Evolutionary conservation across 2,888 invertebrate species (phyloP), one percentile per base, ranked within the genome.

Genomic region (Timema cristinae): DNA sequence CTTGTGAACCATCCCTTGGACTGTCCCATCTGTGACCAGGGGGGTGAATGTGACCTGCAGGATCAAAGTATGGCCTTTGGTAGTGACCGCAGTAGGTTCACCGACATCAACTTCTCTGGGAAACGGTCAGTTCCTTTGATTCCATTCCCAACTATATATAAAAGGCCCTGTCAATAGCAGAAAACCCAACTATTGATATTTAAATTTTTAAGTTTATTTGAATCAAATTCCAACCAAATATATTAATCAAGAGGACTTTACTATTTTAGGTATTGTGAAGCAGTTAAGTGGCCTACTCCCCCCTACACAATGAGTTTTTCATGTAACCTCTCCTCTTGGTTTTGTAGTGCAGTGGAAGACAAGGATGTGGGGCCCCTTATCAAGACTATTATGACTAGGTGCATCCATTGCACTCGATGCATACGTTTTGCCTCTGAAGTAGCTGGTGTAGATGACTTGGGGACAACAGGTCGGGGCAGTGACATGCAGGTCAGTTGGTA

Each of bases 21-120:
- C 85, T 99, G 99, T 81, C 99, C 99, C 54, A 99, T 99, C 83
- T 99, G 99, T 85, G 99, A 99, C 84, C 99, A 99, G 84, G 95
- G 95, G 76, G 95, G 95, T 48, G 95, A 95, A 83, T 95, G 95
- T 81, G 95, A 95, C 82, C 85, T 94, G 49, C 96, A 99, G 84
- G 99, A 99, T 86, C 99, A 99, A 83, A 97, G 98, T 47, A 98
- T 99, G 97, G 95, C 96, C 2, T 99, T 98, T 84, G 99, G 99
- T 73, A 96, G 91, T 78, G 97, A 93, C 82, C 89, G 95, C 77
- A 96, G 97, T 73, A 86, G 98, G 50, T 98, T 98, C 80, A 91
- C 92, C 67, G 98, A 98, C 80, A 96, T 95, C 72, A 89, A 94
- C 78, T 93, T 92, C 81, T 89, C 90, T 74, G 98, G 98, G 68